A percentile compares a stretch with the other conserved stretches of the same genome.
These are phyloP conservation scores for Oreocharis arfaki DNA, from an alignment of 2,113 vertebrate species.

Conservation along the genomic window DNA sequence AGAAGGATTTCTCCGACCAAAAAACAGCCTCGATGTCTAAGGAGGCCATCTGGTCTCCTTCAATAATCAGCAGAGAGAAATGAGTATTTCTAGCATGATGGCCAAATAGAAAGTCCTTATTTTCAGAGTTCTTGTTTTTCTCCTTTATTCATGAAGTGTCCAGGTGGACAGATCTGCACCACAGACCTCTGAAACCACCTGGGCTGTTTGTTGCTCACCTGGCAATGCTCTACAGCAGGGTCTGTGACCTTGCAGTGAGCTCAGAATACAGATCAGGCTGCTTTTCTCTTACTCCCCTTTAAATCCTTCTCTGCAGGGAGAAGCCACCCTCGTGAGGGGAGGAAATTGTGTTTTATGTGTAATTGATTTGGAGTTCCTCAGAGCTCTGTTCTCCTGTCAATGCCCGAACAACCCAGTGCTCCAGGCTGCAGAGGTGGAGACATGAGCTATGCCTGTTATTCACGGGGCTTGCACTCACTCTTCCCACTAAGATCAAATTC, in stretches of 20 bases:
- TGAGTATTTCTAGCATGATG: background rate
- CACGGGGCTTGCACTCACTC: background rate
- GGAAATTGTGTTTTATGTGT: background rate
- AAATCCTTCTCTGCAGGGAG: background rate
- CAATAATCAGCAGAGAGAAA: background rate
- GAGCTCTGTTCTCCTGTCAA: background rate
- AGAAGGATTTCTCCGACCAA: background rate
- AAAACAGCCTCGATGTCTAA: accelerated
- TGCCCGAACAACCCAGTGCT: background rate
- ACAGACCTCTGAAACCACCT: background rate
- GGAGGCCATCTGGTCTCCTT: background rate
- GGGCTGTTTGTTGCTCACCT: background rate
- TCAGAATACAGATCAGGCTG: background rate
- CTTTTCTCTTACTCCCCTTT: background rate
- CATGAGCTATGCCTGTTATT: background rate
- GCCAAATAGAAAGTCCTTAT: background rate
- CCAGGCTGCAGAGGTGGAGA: background rate
- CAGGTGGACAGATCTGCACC: background rate
- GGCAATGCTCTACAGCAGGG: background rate
- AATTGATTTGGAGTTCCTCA: background rate
- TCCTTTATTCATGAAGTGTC: background rate
- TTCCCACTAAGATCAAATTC: background rate
- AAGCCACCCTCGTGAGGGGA: background rate
- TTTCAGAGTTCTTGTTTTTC: background rate
- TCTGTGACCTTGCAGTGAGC: background rate